Evolutionary conservation across 1,140 invertebrate genomes (phyloP).

Genomic region (Colletes latitarsis): DNA sequence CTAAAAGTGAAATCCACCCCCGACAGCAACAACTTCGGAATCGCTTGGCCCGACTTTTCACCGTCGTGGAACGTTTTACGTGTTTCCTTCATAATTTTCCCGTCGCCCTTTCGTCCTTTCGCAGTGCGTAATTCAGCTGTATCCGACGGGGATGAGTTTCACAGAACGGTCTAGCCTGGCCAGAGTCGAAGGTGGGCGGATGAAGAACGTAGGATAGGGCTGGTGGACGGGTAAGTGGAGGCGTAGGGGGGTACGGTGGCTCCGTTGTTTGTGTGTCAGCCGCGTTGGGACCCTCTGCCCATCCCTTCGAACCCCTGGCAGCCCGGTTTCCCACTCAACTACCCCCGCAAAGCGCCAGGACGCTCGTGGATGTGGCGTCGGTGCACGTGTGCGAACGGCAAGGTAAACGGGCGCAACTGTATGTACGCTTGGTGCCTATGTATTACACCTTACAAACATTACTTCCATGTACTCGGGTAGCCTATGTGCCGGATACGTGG

Average conservation of each 20-base stretch:
- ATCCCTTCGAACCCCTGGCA: constrained; percentile 44
- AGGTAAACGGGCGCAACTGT: constrained; percentile 35
- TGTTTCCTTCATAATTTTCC: constrained; percentile 61
- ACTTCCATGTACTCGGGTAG: constrained; percentile 61
- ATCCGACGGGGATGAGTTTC: constrained; percentile 61
- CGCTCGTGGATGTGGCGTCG: constrained; percentile 40
- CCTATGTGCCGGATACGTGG: constrained; percentile 69
- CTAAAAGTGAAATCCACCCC: constrained; percentile 6
- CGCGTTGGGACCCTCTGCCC: constrained; percentile 73
- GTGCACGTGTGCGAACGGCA: constrained; percentile 48
- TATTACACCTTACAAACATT: constrained; percentile 73
- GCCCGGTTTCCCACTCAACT: constrained; percentile 65
- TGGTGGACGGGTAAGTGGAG: constrained; percentile 29
- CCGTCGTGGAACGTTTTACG: constrained; percentile 31
- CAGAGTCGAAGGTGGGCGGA: constrained; percentile 56
- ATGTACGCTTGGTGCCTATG: constrained; percentile 51
- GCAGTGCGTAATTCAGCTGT: constrained; percentile 74
- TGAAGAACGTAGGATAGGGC: constrained; percentile 21
- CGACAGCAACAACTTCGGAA: neutral
- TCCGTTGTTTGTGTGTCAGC: constrained; percentile 78
- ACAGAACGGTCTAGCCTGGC: constrained; percentile 21
- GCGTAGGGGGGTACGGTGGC: constrained; percentile 65
- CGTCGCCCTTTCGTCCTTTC: constrained; percentile 49
- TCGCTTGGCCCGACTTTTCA: constrained; percentile 2
- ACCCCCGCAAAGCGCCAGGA: constrained; percentile 57